Evolutionary conservation across 2,113 vertebrate genomes (phyloP).

Genomic region (Stomatorhinus ivindoensis): DNA sequence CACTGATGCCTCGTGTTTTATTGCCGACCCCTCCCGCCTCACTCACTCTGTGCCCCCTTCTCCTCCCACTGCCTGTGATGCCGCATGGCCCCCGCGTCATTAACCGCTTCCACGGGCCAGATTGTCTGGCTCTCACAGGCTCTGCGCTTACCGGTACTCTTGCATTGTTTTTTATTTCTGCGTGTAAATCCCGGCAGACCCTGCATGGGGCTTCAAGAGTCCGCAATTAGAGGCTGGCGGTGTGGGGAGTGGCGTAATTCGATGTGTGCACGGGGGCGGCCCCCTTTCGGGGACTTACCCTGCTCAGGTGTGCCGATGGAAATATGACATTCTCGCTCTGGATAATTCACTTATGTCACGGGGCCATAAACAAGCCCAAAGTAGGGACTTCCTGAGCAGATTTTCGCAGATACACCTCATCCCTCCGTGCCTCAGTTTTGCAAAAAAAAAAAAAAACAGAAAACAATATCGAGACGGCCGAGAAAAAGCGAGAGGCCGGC

Average conservation of each 20-base stretch:
- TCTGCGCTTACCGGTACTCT: neutral
- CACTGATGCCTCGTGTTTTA: slow-evolving; percentile 57
- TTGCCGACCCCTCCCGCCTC: slow-evolving; percentile 1
- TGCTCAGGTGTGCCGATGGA: slow-evolving; percentile 59
- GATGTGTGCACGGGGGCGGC: slow-evolving; percentile 43
- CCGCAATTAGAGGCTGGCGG: slow-evolving; percentile 48
- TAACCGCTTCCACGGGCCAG: neutral
- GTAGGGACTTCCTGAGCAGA: neutral
- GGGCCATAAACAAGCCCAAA: slow-evolving; percentile 34
- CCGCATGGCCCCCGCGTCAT: neutral
- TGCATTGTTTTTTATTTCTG: neutral
- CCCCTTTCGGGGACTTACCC: slow-evolving; percentile 49
- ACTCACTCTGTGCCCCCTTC: neutral
- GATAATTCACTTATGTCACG: slow-evolving; percentile 46
- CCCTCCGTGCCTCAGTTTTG: neutral
- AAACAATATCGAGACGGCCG: neutral
- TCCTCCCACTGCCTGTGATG: neutral
- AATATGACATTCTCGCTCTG: slow-evolving; percentile 67
- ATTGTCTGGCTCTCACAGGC: neutral
- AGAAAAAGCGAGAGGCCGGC: neutral
- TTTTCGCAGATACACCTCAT: neutral
- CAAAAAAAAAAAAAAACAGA: neutral
- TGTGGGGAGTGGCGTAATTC: slow-evolving; percentile 45
- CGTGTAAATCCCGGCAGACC: neutral
- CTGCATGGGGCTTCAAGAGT: slow-evolving; percentile 29